Percentiles rank a stretch among this genome's conserved stretches.
Conservation (phyloP, 2,797 vertebrate species). For the Rhinella marina region DNA sequence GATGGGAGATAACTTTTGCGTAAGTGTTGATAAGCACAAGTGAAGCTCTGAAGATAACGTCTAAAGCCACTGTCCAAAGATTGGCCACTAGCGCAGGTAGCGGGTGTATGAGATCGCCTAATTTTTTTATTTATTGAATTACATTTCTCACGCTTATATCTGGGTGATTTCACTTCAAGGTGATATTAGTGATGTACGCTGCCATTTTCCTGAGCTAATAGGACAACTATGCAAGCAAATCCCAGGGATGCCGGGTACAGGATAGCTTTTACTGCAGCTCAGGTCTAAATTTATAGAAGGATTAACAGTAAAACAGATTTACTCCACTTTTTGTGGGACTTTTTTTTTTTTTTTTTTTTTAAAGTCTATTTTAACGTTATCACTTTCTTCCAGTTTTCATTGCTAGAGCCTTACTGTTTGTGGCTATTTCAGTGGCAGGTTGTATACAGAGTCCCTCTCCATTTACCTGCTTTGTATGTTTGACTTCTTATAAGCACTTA, state of each 20-base stretch:
- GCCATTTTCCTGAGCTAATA: neutral
- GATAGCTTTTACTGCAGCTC: neutral
- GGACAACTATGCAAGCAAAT: constrained; percentile 31
- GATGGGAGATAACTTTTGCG: too few relatives aligned
- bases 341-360: neutral
- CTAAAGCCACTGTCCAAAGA: neutral
- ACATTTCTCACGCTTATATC: too few relatives aligned
- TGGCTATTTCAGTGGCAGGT: neutral
- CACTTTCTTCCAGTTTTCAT: neutral
- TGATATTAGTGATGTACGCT: neutral
- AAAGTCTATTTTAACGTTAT: too few relatives aligned
- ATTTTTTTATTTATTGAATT: too few relatives aligned
- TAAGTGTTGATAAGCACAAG: neutral
- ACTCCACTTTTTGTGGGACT: neutral
- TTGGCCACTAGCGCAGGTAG: neutral
- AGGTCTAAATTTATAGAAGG: neutral
- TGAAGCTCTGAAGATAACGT: neutral
- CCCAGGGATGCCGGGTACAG: neutral
- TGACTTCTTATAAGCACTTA: neutral
- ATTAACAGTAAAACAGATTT: neutral
- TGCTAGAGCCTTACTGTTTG: neutral
- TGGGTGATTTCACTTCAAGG: neutral
- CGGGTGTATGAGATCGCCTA: neutral
- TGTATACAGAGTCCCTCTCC: neutral
- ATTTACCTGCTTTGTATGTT: neutral